phyloP scores from a whole-genome alignment of 2,888 invertebrate genomes.

The Pachydiplax longipennis region DNA sequence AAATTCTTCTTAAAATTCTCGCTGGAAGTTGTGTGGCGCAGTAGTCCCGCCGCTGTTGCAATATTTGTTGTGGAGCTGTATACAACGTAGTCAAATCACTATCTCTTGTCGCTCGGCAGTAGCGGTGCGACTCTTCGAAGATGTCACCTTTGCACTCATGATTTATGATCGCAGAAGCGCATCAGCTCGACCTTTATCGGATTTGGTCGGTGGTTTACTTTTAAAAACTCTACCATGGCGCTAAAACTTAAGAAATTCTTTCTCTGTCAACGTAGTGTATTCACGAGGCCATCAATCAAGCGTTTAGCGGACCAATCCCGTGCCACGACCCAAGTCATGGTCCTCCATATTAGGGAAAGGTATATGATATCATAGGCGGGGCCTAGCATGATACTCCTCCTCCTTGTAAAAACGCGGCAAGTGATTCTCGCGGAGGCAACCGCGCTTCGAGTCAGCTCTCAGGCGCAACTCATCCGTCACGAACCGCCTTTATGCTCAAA shows the following conservation, averaged over 20 bases:
- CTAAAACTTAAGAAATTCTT: conserved; percentile 32
- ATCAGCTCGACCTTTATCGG: not conserved
- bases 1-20: conserved; percentile 49
- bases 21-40: conserved; percentile 49
- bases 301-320: conserved; percentile 48
- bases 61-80: conserved; percentile 49
- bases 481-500: not conserved
- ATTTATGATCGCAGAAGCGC: not conserved
- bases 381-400: conserved; percentile 48
- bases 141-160: not conserved
- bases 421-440: not conserved
- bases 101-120: conserved; percentile 1
- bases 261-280: conserved; percentile 47
- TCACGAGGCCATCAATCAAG: conserved; percentile 50
- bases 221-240: not conserved
- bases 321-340: conserved; percentile 44
- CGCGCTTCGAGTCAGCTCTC: not conserved
- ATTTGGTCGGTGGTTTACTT: no score
- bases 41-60: conserved; percentile 49
- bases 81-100: conserved; percentile 50
- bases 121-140: not conserved
- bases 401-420: conserved; percentile 45
- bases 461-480: not conserved
- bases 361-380: conserved; percentile 49
- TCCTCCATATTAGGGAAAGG: conserved; percentile 50